Conservation (phyloP, 2,888 invertebrate genomes). For the Petrolisthes manimaculis region DNA sequence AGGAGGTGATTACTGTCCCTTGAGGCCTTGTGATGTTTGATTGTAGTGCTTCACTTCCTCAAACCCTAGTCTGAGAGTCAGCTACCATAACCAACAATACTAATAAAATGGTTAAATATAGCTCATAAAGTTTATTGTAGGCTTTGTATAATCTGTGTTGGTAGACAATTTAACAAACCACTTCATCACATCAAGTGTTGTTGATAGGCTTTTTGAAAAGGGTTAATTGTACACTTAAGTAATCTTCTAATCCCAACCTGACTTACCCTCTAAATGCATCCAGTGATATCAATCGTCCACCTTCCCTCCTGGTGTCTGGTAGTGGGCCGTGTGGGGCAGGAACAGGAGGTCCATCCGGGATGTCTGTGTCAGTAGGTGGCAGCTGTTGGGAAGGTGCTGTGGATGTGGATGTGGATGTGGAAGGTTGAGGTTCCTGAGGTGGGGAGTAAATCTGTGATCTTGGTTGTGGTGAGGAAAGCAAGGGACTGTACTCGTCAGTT, state of each 20-base stretch:
- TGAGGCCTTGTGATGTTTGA: too few relatives aligned
- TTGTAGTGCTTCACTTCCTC: too few relatives aligned
- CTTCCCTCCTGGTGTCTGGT: slow-evolving; percentile 33
- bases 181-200: too few relatives aligned
- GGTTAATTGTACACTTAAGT: not conserved
- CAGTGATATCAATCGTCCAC: slow-evolving; percentile 33
- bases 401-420: not conserved
- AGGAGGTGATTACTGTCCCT: too few relatives aligned
- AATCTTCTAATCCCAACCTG: not conserved
- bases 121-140: too few relatives aligned
- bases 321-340: not conserved
- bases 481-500: not conserved
- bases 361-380: not conserved
- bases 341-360: not conserved
- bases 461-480: not conserved
- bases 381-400: not conserved
- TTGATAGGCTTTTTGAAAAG: too few relatives aligned
- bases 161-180: too few relatives aligned
- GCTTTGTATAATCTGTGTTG: too few relatives aligned
- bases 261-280: slow-evolving; percentile 45
- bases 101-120: too few relatives aligned
- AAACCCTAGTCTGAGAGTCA: too few relatives aligned
- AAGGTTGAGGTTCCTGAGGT: not conserved
- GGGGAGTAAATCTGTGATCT: not conserved
- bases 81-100: too few relatives aligned